Conservation (phyloP, 2,113 vertebrate genomes). For the Charadrius vociferus region DNA sequence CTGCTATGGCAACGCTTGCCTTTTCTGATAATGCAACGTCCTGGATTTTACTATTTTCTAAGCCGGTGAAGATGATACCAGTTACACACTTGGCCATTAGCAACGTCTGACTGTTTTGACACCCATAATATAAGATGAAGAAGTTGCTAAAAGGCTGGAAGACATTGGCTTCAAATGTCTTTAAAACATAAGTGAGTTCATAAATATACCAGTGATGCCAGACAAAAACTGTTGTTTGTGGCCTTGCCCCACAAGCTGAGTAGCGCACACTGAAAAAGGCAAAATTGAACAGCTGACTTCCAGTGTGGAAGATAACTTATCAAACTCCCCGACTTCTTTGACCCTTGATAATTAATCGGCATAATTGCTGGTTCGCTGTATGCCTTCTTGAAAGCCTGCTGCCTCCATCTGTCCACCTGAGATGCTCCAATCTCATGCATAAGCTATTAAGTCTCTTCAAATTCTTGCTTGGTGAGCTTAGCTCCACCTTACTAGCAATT, state of each 20-base stretch:
- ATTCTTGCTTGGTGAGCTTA: background rate
- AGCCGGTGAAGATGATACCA: background rate
- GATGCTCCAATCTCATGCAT: background rate
- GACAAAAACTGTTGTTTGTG: background rate
- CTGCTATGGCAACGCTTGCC: rapidly evolving
- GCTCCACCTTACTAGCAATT: background rate
- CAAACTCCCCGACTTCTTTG: background rate
- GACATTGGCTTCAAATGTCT: background rate
- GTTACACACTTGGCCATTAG: background rate
- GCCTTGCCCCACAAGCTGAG: background rate
- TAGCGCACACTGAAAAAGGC: background rate
- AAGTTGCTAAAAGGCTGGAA: background rate
- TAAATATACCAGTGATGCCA: background rate
- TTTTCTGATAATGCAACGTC: background rate
- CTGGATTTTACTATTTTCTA: background rate
- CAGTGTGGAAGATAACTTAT: background rate
- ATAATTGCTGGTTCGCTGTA: background rate
- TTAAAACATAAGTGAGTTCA: background rate
- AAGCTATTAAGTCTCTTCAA: background rate
- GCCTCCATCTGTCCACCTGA: background rate
- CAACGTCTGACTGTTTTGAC: background rate
- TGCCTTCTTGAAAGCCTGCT: background rate
- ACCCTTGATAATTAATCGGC: background rate
- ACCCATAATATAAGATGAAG: background rate
- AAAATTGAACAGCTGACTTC: background rate